These are phyloP conservation scores for Acinonyx jubatus DNA, from an alignment of 2,113 vertebrate species.

Conservation along the genomic window DNA sequence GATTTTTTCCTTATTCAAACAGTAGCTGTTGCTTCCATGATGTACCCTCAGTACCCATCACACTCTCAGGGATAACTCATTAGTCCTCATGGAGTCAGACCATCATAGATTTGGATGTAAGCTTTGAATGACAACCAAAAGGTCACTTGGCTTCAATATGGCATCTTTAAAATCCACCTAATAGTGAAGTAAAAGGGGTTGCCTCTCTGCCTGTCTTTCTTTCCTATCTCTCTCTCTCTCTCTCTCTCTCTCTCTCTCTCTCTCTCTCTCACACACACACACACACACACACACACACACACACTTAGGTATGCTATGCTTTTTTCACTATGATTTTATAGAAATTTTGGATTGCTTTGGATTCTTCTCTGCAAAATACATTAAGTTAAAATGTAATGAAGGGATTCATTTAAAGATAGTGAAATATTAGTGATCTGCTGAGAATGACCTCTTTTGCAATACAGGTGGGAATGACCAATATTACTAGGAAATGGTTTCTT, in stretches of 20 bases:
- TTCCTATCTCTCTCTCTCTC: not conserved
- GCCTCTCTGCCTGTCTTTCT: not conserved
- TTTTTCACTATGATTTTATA: not conserved
- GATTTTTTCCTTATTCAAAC: not conserved
- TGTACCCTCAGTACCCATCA: not conserved
- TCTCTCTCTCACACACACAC: not conserved
- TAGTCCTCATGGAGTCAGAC: not conserved
- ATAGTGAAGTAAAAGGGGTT: not conserved
- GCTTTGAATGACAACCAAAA: not conserved
- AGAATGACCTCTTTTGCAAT: not conserved
- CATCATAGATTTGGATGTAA: not conserved
- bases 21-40: not conserved
- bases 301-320: not conserved
- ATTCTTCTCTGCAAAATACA: constrained; percentile 13
- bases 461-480: not conserved
- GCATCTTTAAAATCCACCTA: not conserved
- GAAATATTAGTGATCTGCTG: not conserved
- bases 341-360: not conserved
- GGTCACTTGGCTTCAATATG: not conserved
- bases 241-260: not conserved
- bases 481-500: not conserved
- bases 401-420: not conserved
- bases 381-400: not conserved
- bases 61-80: not conserved
- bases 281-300: not conserved